These are phyloP conservation scores for Zingel zingel DNA, from an alignment of 2,113 vertebrate species.

Conservation along the genomic window DNA sequence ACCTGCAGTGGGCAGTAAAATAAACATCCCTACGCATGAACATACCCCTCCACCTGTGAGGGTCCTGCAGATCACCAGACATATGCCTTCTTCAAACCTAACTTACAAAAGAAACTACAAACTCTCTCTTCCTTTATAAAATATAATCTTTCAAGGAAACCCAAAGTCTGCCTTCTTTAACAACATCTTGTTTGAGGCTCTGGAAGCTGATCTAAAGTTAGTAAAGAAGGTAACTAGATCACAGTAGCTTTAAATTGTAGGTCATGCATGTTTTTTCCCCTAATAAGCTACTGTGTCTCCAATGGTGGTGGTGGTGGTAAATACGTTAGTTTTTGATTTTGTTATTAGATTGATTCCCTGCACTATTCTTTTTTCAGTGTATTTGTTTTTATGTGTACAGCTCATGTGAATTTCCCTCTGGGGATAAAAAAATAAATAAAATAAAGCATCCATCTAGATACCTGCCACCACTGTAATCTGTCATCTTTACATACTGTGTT, in stretches of 20 bases:
- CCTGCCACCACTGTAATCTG: constrained; percentile 28
- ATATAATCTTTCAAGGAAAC: constrained; percentile 1
- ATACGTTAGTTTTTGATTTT: not conserved
- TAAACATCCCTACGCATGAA: constrained; percentile 70
- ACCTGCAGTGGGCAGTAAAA: constrained; percentile 78
- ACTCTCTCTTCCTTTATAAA: constrained; percentile 8
- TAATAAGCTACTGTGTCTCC: constrained; percentile 31
- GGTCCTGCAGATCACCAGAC: constrained; percentile 57
- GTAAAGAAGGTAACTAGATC: constrained; percentile 39
- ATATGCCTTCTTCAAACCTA: not conserved
- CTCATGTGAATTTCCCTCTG: too few species aligned
- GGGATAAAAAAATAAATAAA: too few species aligned
- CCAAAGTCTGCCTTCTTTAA: constrained; percentile 13
- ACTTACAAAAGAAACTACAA: not conserved
- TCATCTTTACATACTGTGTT: not conserved
- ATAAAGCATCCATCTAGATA: not conserved
- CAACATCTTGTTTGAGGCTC: constrained; percentile 41
- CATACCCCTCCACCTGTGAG: constrained; percentile 65
- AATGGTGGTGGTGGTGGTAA: constrained; percentile 13
- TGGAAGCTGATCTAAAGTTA: constrained; percentile 57
- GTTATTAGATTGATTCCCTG: too few species aligned
- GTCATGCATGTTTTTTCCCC: constrained; percentile 54
- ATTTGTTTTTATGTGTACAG: too few species aligned
- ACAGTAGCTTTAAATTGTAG: constrained; percentile 48
- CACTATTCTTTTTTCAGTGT: too few species aligned